Conservation (phyloP, 1,140 invertebrate species). For the Heliconius hermathena region DNA sequence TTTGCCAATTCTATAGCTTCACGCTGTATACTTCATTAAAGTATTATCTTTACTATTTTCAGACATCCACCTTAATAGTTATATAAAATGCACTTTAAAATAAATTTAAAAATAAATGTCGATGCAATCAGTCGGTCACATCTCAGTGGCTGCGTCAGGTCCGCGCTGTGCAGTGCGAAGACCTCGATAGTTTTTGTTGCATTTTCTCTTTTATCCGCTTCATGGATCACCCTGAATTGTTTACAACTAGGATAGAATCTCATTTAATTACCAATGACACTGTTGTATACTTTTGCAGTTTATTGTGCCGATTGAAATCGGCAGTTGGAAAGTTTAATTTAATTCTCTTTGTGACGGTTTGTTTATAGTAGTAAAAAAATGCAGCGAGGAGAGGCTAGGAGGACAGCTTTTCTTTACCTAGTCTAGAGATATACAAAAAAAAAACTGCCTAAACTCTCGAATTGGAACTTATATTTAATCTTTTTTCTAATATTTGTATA, state of each 20-base stretch:
- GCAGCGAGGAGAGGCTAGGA: no score
- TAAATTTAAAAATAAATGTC: slow-evolving; percentile 13
- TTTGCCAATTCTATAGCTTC: no score
- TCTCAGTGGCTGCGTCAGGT: slow-evolving; percentile 21
- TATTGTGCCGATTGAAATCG: background rate
- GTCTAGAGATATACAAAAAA: no score
- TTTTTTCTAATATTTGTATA: no score
- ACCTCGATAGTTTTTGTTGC: slow-evolving; percentile 38
- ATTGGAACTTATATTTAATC: no score
- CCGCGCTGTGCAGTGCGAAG: slow-evolving; percentile 25
- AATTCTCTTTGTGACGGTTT: background rate
- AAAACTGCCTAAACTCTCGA: no score
- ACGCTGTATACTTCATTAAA: no score
- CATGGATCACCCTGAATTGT: slow-evolving; percentile 28
- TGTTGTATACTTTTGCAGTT: background rate
- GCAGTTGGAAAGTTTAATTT: background rate
- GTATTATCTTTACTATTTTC: no score
- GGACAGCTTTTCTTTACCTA: no score
- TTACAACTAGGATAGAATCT: slow-evolving; percentile 26
- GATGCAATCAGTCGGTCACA: slow-evolving; percentile 32
- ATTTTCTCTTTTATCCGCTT: slow-evolving; percentile 42
- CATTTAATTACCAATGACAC: background rate
- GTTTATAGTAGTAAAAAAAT: no score
- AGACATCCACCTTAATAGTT: no score
- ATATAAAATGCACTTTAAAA: background rate